Conservation (phyloP, 2,113 vertebrate genomes). For the Chitala chitala region DNA sequence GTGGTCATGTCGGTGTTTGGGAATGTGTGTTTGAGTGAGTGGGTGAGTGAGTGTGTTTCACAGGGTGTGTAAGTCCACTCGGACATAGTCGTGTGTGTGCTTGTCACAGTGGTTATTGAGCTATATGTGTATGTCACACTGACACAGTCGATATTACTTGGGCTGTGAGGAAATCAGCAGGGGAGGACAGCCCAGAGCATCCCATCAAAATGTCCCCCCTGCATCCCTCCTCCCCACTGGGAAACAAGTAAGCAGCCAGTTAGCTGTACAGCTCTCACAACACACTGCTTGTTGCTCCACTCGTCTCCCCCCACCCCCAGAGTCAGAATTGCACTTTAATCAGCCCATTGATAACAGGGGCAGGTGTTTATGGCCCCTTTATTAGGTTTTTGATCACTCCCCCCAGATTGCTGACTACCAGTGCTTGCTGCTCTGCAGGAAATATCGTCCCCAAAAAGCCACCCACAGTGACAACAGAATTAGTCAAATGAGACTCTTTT, state of each 20-base stretch:
- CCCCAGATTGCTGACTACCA: neutral
- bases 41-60: neutral
- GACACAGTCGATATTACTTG: too few relatives aligned
- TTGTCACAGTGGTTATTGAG: too few relatives aligned
- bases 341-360: constrained; percentile 9
- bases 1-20: neutral
- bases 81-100: neutral
- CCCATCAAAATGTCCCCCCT: neutral
- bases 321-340: constrained; percentile 12
- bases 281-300: neutral
- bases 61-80: too few relatives aligned
- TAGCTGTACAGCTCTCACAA: neutral
- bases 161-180: too few relatives aligned
- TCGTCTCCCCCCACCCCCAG: neutral
- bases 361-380: constrained; percentile 6
- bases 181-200: too few relatives aligned
- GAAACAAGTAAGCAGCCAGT: neutral
- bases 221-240: neutral
- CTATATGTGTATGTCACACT: too few relatives aligned
- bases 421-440: neutral
- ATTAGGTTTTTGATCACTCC: neutral
- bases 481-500: constrained; percentile 4
- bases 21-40: neutral
- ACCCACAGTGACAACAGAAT: neutral
- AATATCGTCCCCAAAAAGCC: neutral